Evolutionary conservation across 1,140 invertebrate genomes (phyloP).

Genomic region (Leptinotarsa undecemlineata): DNA sequence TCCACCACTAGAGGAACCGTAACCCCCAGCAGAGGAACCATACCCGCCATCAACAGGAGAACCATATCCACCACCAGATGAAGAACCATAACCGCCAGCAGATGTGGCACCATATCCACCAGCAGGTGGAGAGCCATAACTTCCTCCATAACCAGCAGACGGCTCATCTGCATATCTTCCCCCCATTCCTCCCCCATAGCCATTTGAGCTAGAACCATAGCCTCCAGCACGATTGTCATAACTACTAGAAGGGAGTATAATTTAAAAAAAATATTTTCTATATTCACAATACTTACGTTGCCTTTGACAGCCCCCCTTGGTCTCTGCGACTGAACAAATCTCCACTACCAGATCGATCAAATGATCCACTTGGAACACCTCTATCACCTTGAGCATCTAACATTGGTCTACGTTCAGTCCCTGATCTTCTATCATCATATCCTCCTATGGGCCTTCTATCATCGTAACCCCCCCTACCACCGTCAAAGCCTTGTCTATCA

Average conservation of each 20-base stretch:
- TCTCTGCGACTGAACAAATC: constrained; percentile 52
- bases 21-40: constrained; percentile 27
- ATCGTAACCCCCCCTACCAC: constrained; percentile 39
- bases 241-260: constrained; percentile 21
- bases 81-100: constrained; percentile 35
- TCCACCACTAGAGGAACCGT: constrained; percentile 32
- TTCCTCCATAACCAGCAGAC: not conserved
- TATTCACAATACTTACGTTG: constrained; percentile 42
- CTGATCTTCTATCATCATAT: constrained; percentile 45
- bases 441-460: constrained; percentile 39
- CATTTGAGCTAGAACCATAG: constrained; percentile 27
- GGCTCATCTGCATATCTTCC: constrained; percentile 26
- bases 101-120: not conserved
- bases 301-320: constrained; percentile 40
- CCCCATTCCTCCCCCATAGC: constrained; percentile 34
- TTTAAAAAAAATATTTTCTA: not conserved
- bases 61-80: constrained; percentile 12
- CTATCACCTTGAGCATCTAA: constrained; percentile 31
- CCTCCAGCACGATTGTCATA: constrained; percentile 22
- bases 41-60: constrained; percentile 21
- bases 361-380: constrained; percentile 24
- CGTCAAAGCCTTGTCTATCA: constrained; percentile 28
- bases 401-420: constrained; percentile 43
- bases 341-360: constrained; percentile 23
- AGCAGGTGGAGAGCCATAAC: not conserved